phyloP scores from a whole-genome alignment of 1,140 invertebrate genomes.

The Muscidifurax raptorellus region DNA sequence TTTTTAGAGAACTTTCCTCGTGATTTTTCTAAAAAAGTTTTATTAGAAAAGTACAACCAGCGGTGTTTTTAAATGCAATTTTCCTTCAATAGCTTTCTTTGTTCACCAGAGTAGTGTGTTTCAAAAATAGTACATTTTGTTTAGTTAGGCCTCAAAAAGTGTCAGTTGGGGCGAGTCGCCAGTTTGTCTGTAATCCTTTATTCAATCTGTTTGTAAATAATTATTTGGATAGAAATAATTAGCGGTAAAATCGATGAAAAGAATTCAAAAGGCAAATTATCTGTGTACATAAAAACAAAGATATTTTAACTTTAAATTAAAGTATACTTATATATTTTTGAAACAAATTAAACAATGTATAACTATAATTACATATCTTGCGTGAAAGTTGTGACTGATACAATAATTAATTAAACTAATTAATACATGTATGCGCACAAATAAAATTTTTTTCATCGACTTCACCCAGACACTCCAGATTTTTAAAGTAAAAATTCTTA shows the following conservation, averaged over 20 bases:
- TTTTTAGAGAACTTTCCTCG: background rate
- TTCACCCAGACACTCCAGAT: background rate
- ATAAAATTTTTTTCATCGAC: conserved; percentile 35
- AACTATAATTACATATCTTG: background rate
- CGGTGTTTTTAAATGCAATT: background rate
- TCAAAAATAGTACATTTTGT: background rate
- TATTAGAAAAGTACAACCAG: background rate
- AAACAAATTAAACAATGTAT: conserved; percentile 28
- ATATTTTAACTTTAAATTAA: conserved; percentile 26
- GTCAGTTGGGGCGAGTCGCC: conserved; percentile 42
- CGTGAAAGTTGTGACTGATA: conserved; percentile 13
- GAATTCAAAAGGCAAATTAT: background rate
- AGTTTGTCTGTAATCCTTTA: conserved; percentile 6
- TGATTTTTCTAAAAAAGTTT: background rate
- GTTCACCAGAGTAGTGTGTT: background rate
- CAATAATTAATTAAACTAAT: conserved; percentile 37
- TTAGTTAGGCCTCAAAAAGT: background rate
- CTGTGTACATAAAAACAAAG: conserved; percentile 22
- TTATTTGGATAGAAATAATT: background rate
- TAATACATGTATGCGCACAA: conserved; percentile 5
- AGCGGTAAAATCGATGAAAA: conserved; percentile 32
- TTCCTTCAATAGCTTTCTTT: background rate
- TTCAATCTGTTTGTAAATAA: conserved; percentile 1
- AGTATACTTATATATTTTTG: conserved; percentile 30
- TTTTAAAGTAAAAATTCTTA: conserved; percentile 5